Conservation (phyloP, 2,888 invertebrate species). For the Sarcophaga caerulescens region DNA sequence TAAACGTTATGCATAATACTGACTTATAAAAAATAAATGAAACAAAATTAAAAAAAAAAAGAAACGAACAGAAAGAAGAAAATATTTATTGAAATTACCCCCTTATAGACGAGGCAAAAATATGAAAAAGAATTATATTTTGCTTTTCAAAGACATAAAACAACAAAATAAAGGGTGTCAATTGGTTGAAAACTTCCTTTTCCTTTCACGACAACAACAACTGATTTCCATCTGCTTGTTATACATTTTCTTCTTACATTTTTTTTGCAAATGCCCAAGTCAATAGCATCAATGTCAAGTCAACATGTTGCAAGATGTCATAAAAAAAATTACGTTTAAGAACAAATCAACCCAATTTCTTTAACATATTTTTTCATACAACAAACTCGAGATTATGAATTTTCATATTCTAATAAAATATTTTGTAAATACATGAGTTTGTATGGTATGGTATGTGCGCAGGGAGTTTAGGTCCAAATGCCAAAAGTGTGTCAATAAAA, state of each 20-base stretch:
- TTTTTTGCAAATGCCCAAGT: conserved; percentile 26
- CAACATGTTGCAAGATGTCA: conserved; percentile 76
- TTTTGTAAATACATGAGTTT: background rate
- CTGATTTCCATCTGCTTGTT: conserved; percentile 30
- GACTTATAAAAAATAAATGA: background rate
- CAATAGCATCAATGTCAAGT: conserved; percentile 74
- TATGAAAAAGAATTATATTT: conserved; percentile 9
- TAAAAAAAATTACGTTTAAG: background rate
- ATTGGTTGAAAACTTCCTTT: conserved; percentile 64
- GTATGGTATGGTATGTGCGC: background rate
- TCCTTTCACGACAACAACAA: conserved; percentile 22
- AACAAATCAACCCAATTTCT: conserved; percentile 41
- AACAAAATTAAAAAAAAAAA: background rate
- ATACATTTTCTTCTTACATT: background rate
- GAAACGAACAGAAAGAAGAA: background rate
- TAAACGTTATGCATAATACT: conserved; percentile 18
- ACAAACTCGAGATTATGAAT: conserved; percentile 38
- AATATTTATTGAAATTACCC: conserved; percentile 69
- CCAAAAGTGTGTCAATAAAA: conserved; percentile 53
- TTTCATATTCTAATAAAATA: conserved; percentile 3
- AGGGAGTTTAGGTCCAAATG: conserved; percentile 19
- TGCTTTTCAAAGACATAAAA: conserved; percentile 8
- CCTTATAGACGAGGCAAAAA: conserved; percentile 53
- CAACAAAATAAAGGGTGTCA: conserved; percentile 68
- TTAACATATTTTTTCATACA: conserved; percentile 12